Conservation (phyloP, 2,888 invertebrate genomes). For the Dermolepida albohirtum region DNA sequence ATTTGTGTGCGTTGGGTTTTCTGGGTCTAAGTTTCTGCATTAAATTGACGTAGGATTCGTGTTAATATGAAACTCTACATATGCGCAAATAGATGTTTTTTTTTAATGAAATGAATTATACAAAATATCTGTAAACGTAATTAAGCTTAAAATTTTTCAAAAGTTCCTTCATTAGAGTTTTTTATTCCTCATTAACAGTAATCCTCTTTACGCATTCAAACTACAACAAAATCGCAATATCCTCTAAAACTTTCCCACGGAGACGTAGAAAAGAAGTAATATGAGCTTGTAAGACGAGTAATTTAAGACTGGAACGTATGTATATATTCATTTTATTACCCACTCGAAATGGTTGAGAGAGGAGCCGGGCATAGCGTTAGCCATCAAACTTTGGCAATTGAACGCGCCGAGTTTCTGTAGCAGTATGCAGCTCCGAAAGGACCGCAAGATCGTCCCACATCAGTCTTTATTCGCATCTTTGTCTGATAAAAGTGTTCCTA, state of each 20-base stretch:
- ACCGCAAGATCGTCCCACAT: constrained; percentile 10
- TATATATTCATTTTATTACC: constrained; percentile 49
- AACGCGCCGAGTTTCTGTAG: constrained; percentile 33
- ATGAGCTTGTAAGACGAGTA: constrained; percentile 33
- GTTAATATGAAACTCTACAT: too few relatives aligned
- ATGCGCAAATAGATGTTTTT: too few relatives aligned
- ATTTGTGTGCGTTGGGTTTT: too few relatives aligned
- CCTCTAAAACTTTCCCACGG: not conserved
- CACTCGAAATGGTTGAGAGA: constrained; percentile 39
- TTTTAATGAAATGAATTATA: too few relatives aligned
- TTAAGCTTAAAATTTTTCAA: too few relatives aligned
- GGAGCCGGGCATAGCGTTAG: constrained; percentile 25
- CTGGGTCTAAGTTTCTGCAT: too few relatives aligned
- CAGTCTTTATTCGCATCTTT: constrained; percentile 12
- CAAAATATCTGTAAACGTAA: too few relatives aligned
- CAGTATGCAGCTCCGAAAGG: constrained; percentile 4
- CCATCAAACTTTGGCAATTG: constrained; percentile 49
- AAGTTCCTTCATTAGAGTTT: too few relatives aligned
- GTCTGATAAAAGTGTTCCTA: not conserved
- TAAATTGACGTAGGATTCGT: too few relatives aligned
- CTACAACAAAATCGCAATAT: not conserved
- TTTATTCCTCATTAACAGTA: too few relatives aligned
- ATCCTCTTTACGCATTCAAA: not conserved
- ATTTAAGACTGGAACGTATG: constrained; percentile 40
- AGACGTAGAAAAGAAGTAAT: constrained; percentile 30